These are phyloP conservation scores for Neopipo cinnamomea DNA, from an alignment of 2,113 vertebrate species.

Conservation along the genomic window DNA sequence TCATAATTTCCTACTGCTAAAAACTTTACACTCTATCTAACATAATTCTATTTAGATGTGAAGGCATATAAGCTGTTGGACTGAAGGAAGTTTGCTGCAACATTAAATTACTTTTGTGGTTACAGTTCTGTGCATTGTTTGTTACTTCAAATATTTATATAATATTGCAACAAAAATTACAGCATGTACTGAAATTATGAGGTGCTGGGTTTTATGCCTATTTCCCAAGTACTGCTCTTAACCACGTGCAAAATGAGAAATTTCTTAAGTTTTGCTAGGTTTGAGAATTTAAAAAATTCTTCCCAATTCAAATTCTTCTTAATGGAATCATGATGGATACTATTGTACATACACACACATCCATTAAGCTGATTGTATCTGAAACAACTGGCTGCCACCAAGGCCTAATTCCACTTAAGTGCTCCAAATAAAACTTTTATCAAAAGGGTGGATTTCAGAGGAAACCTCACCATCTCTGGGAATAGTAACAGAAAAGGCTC, in stretches of 20 bases:
- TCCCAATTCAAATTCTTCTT: neutral
- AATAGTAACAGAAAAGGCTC: neutral
- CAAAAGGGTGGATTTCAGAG: neutral
- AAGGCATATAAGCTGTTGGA: neutral
- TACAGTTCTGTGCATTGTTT: neutral
- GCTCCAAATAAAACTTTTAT: neutral
- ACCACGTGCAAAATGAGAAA: neutral
- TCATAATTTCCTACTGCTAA: neutral
- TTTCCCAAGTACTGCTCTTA: neutral
- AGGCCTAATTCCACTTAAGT: neutral
- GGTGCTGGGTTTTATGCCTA: neutral
- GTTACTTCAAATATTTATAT: neutral
- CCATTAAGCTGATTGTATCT: neutral
- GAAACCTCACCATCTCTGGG: neutral
- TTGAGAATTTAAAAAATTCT: neutral
- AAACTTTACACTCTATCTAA: neutral
- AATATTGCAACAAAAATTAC: neutral
- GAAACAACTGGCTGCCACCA: neutral
- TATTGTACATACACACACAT: neutral
- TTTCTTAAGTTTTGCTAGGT: neutral
- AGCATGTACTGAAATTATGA: neutral
- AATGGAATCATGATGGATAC: neutral
- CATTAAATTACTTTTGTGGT: neutral
- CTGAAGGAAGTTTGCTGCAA: neutral
- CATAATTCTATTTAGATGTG: neutral